A percentile compares a stretch with the other conserved stretches of the same genome.
Conservation (phyloP, 2,113 vertebrate genomes). For the Alligator sinensis region DNA sequence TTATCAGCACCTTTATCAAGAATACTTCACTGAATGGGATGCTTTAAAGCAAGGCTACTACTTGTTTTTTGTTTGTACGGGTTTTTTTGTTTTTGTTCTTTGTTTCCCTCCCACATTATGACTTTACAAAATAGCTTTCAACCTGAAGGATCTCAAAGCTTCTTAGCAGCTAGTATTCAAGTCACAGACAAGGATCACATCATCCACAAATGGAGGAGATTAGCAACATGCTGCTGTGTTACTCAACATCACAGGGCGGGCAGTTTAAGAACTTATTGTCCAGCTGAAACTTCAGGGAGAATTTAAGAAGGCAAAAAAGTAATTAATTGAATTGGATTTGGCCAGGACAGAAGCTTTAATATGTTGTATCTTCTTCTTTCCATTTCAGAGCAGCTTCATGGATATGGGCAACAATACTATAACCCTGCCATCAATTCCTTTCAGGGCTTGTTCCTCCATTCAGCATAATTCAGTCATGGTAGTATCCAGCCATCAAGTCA, state of each 20-base stretch:
- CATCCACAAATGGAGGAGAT: not conserved
- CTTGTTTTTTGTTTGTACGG: not conserved
- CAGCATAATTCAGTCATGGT: not conserved
- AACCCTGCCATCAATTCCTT: not conserved
- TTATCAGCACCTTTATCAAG: slow-evolving; percentile 44
- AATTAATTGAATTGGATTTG: slow-evolving; percentile 70
- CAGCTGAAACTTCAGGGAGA: slow-evolving; percentile 54
- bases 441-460: not conserved
- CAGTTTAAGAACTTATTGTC: not conserved
- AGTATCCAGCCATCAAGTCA: not conserved
- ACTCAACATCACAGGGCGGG: not conserved
- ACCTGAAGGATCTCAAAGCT: not conserved
- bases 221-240: not conserved
- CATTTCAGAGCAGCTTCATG: not conserved
- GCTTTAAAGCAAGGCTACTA: slow-evolving; percentile 51
- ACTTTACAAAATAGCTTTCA: not conserved
- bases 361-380: not conserved
- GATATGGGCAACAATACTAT: not conserved
- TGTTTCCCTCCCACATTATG: not conserved
- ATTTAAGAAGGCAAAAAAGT: slow-evolving; percentile 48
- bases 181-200: accelerated
- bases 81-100: slow-evolving; percentile 34
- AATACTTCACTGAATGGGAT: slow-evolving; percentile 51
- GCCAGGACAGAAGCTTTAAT: slow-evolving; percentile 56
- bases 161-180: not conserved